Base-by-base conservation (phyloP, 1,140 invertebrate genomes). In the Calephelis virginiensis region DNA sequence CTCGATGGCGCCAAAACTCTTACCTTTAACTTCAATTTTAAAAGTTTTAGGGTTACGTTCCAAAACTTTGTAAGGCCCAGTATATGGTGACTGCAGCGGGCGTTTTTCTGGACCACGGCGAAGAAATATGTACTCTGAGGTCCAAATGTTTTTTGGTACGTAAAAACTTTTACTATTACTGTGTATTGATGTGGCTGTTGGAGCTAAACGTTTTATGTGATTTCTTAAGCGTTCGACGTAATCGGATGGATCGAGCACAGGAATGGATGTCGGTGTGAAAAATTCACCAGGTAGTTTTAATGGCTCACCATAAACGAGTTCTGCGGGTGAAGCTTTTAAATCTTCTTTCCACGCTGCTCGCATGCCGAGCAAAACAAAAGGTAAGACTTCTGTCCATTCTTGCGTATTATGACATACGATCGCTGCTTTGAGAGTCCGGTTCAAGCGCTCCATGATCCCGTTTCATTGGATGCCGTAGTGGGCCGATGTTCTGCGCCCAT, bases 371-470 rank as follows among this genome's bases (percentile, higher is more conserved):
- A 92, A 69, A 4, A 92, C 82, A 0, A 78, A 66, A 5, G 91
- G 86, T 7, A 92, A 71, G 1, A 63, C 28, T 17, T 82, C 71
- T 1, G 71, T 67, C 89, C 90, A 92, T 9, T 64, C 37, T 17
- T 28, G 61, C 1, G 63, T 71, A 5, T 69, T 28, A 59, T 80
- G 75, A 38, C 78, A 82, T 62, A 68, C 82, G 5, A 89, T 80
- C 4, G 84, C 78, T 12, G 78, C 76, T 72, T 92, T 91, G 8
- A 92, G 65, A 9, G 74, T 69, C 0, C 90, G 69, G 65, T 92
- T 90, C 48, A 81, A 78, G 7, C 90, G 68, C 65, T 92, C 89
- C 5, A 92, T 72, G 72, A 90, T 78, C 0, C 89, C 87, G 62
- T 91, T 75, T 2, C 66, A 49, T 12, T 17, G 46, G 0, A 88